Evolutionary conservation across 2,888 invertebrate genomes (phyloP).

Genomic region (Formica aserva): DNA sequence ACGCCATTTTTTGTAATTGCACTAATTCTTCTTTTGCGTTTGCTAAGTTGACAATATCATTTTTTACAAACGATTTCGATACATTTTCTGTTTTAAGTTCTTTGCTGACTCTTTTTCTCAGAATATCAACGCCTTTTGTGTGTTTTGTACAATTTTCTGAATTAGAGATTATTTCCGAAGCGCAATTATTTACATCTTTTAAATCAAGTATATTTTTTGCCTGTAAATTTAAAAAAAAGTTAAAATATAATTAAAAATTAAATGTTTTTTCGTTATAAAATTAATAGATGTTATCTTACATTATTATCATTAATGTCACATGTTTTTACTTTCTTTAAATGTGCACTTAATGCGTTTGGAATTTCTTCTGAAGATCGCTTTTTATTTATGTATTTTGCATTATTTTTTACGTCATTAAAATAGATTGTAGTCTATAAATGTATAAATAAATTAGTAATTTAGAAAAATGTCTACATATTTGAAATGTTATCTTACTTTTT

Average conservation of each 20-base stretch:
- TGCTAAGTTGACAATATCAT: neutral
- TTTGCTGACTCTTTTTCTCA: neutral
- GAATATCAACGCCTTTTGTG: neutral
- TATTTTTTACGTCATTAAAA: too few relatives aligned
- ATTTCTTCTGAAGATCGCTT: too few relatives aligned
- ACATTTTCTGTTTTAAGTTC: neutral
- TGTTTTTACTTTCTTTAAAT: too few relatives aligned
- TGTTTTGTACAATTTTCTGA: constrained; percentile 4
- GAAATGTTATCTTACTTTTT: too few relatives aligned
- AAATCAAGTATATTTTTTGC: neutral
- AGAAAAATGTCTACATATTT: too few relatives aligned
- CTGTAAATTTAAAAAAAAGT: neutral
- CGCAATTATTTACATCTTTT: too few relatives aligned
- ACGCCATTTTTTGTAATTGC: neutral
- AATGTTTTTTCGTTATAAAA: neutral
- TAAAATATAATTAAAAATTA: neutral
- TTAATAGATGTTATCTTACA: neutral
- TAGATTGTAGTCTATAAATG: too few relatives aligned
- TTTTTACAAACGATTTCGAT: too few relatives aligned
- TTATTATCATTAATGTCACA: neutral
- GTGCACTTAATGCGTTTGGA: too few relatives aligned
- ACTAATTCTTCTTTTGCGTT: constrained; percentile 14
- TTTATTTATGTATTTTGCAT: too few relatives aligned
- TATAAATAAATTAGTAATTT: too few relatives aligned
- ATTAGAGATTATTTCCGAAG: neutral